Conservation (phyloP, 2,888 invertebrate species). For the Gastrophysa polygoni region DNA sequence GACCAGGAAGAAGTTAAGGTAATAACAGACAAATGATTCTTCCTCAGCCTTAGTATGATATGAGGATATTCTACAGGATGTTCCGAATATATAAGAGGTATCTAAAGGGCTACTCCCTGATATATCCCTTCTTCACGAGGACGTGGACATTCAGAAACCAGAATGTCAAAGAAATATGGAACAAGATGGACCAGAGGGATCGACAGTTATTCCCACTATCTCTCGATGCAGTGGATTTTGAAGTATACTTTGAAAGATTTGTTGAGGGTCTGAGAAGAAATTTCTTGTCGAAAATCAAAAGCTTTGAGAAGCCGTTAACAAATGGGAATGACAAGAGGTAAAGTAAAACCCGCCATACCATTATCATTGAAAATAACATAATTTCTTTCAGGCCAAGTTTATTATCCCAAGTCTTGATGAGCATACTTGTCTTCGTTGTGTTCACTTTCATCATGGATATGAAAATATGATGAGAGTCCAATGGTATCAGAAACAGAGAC, state of each 20-base stretch:
- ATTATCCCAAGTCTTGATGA: conserved; percentile 2
- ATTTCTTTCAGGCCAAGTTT: conserved; percentile 2
- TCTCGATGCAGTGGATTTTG: background rate
- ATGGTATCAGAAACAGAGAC: background rate
- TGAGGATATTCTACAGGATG: background rate
- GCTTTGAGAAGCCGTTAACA: background rate
- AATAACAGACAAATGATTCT: too few species aligned
- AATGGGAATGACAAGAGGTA: background rate
- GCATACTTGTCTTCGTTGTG: background rate
- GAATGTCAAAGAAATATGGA: background rate
- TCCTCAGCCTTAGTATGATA: too few species aligned
- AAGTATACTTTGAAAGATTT: background rate
- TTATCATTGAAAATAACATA: too few species aligned
- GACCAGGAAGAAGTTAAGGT: background rate
- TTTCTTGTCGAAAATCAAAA: background rate
- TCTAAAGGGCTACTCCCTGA: background rate
- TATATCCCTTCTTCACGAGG: background rate
- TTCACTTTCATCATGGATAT: background rate
- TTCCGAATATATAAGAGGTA: background rate
- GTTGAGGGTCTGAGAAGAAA: background rate
- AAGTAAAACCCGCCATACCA: too few species aligned
- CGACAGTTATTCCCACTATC: background rate
- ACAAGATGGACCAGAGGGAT: background rate
- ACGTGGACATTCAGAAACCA: background rate
- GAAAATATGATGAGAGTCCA: background rate